Percentiles rank a stretch among this genome's conserved stretches.
These are phyloP conservation scores for Lucilia sericata DNA, from an alignment of 1,140 invertebrate genomes.

Conservation along the genomic window DNA sequence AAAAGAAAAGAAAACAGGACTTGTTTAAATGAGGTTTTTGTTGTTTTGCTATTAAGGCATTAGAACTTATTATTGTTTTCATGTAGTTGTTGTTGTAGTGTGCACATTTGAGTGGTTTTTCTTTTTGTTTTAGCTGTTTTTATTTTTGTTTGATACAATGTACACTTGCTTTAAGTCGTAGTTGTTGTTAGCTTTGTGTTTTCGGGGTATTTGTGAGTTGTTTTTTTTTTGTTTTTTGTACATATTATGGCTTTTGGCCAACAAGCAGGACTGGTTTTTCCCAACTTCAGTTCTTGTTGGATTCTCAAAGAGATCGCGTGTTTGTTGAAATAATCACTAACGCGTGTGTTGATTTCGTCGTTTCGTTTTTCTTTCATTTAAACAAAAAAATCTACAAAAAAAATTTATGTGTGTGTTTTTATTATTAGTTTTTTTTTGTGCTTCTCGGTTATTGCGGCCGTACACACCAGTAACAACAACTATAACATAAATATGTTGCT, in stretches of 20 bases:
- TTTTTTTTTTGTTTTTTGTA: constrained; percentile 18
- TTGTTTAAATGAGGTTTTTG: background rate
- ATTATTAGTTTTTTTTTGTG: background rate
- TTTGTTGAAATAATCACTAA: constrained; percentile 32
- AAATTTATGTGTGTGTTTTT: background rate
- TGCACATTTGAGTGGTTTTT: background rate
- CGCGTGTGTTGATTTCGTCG: constrained; percentile 42
- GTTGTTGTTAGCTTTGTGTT: constrained; percentile 35
- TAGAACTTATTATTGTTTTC: too few species aligned
- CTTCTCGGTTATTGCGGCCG: background rate
- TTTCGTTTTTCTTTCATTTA: constrained; percentile 7
- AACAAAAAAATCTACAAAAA: background rate
- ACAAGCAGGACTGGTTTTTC: constrained; percentile 62
- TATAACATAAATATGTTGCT: background rate
- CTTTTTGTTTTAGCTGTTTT: background rate
- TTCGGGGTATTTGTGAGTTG: constrained; percentile 24
- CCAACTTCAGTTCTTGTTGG: constrained; percentile 66
- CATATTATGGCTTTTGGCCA: constrained; percentile 48
- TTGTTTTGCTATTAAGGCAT: background rate
- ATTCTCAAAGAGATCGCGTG: constrained; percentile 59
- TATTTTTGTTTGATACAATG: background rate
- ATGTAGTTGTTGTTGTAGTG: background rate
- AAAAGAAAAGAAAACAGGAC: background rate
- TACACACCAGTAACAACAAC: background rate
- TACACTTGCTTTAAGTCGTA: background rate